Percentiles rank a stretch among this genome's conserved stretches.
phyloP scores from a whole-genome alignment of 2,888 invertebrate species.

The Gastracanthus pulcherrimus region DNA sequence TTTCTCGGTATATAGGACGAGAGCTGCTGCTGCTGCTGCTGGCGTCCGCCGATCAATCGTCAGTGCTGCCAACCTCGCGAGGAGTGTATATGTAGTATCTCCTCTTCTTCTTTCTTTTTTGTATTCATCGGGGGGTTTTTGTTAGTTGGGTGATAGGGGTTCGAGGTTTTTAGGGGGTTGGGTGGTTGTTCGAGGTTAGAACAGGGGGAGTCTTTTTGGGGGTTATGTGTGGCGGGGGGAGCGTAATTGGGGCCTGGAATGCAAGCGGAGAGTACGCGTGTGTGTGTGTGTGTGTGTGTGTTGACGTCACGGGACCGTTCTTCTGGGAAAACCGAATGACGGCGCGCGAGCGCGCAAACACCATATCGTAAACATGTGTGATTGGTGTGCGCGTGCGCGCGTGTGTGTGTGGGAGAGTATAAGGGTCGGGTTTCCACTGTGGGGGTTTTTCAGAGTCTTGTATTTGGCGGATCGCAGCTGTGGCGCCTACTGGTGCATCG shows the following conservation, averaged over 20 bases:
- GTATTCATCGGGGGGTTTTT: not conserved
- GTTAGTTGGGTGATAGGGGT: no score
- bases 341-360: not conserved
- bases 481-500: no score
- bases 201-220: no score
- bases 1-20: slow-evolving; percentile 47
- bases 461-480: no score
- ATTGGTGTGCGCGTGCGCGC: not conserved
- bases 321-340: slow-evolving; percentile 37
- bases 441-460: no score
- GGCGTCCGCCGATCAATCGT: slow-evolving; percentile 48
- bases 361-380: not conserved
- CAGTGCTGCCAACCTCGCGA: slow-evolving; percentile 13
- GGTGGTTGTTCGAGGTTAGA: no score
- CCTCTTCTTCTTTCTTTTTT: not conserved
- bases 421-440: no score
- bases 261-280: no score
- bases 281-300: no score
- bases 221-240: no score
- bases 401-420: no score
- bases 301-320: slow-evolving; percentile 22
- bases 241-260: not conserved
- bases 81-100: not conserved
- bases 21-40: not conserved
- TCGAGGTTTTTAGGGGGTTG: not conserved